Percentiles rank a stretch among this genome's conserved stretches.
Conservation (phyloP, 2,888 invertebrate genomes). For the Pegoplata infirma region DNA sequence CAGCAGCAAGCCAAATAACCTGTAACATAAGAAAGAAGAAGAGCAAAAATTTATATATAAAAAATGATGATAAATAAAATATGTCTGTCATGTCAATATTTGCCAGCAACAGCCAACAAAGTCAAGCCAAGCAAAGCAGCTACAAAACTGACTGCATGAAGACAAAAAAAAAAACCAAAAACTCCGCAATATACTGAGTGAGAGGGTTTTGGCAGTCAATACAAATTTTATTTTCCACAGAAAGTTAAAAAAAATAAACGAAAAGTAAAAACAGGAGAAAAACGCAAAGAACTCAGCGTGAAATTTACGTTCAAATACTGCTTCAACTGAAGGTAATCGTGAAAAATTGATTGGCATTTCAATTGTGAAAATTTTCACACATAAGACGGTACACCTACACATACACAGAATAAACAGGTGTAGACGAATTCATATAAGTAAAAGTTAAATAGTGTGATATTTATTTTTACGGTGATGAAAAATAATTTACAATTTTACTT, state of each 20-base stretch:
- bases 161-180: too few species aligned
- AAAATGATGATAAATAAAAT: slow-evolving; percentile 66
- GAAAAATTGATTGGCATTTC: slow-evolving; percentile 75
- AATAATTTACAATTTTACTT: too few species aligned
- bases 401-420: too few species aligned
- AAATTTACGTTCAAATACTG: slow-evolving; percentile 67
- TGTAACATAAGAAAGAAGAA: background rate
- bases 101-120: slow-evolving; percentile 74
- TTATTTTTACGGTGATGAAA: too few species aligned
- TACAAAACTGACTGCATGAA: slow-evolving; percentile 40
- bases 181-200: slow-evolving; percentile 8
- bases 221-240: slow-evolving; percentile 30
- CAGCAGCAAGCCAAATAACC: slow-evolving; percentile 6
- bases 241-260: slow-evolving; percentile 27
- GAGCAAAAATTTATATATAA: too few species aligned
- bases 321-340: slow-evolving; percentile 70
- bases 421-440: too few species aligned
- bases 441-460: too few species aligned
- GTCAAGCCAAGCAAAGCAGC: slow-evolving; percentile 70
- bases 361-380: slow-evolving; percentile 65
- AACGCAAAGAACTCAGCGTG: slow-evolving; percentile 36
- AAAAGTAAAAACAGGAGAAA: slow-evolving; percentile 1
- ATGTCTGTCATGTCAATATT: slow-evolving; percentile 75
- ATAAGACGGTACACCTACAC: slow-evolving; percentile 16
- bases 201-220: slow-evolving; percentile 42